A percentile compares a stretch with the other conserved stretches of the same genome.
Conservation (phyloP, 2,113 vertebrate species). For the Myiagra hebetior region DNA sequence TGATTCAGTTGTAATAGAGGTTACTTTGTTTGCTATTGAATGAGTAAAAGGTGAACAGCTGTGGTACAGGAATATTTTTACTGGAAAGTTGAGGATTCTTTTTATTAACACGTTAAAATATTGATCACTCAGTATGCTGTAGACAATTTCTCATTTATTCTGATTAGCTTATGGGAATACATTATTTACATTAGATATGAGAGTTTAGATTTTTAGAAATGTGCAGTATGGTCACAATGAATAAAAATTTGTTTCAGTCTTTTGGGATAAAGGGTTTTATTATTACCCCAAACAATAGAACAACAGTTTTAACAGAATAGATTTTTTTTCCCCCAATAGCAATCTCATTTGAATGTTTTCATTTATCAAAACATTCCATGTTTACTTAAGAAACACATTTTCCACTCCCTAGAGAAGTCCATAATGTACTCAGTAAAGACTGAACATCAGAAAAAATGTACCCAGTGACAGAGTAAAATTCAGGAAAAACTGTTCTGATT, state of each 20-base stretch:
- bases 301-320: conserved; percentile 40
- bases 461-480: conserved; percentile 57
- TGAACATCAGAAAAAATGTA: conserved; percentile 60
- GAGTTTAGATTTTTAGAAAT: conserved; percentile 40
- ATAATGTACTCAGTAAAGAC: conserved; percentile 63
- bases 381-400: conserved; percentile 67
- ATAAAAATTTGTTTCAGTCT: conserved; percentile 25
- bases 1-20: not conserved
- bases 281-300: conserved; percentile 38
- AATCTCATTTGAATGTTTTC: conserved; percentile 71
- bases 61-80: not conserved
- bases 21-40: not conserved
- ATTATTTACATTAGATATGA: conserved; percentile 18
- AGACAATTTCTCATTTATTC: conserved; percentile 28
- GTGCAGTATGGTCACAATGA: not conserved
- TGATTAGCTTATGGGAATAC: conserved; percentile 17
- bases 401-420: conserved; percentile 66
- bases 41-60: not conserved
- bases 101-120: conserved; percentile 23
- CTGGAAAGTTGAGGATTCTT: not conserved
- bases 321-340: conserved; percentile 14
- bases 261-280: conserved; percentile 54
- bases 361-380: conserved; percentile 69
- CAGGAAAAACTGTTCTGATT: conserved; percentile 38
- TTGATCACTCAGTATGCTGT: not conserved